These are phyloP conservation scores for Pagetopsis macropterus DNA, from an alignment of 2,797 vertebrate species.

Conservation along the genomic window DNA sequence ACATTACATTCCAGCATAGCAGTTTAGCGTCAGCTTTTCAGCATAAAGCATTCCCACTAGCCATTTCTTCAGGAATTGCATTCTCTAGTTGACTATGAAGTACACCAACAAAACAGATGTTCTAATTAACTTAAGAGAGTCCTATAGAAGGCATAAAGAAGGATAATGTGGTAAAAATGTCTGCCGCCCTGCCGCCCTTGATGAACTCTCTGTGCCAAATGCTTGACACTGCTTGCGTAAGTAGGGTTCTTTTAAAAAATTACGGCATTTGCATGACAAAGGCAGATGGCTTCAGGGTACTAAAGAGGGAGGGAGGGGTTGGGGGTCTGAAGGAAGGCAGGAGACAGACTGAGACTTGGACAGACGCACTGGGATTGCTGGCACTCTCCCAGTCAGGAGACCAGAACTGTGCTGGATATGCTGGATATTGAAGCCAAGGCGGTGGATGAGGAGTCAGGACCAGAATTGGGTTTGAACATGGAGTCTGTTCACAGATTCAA, in stretches of 20 bases:
- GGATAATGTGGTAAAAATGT: conserved; percentile 57
- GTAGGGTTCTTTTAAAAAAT: conserved; percentile 77
- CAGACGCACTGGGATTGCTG: conserved; percentile 50
- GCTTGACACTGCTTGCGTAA: conserved; percentile 83
- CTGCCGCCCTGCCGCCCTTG: conserved; percentile 59
- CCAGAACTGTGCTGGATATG: conserved; percentile 51
- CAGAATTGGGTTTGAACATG: conserved; percentile 35
- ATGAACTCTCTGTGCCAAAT: conserved; percentile 76
- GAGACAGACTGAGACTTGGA: conserved; percentile 47
- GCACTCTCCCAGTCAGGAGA: conserved; percentile 50
- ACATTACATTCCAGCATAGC: too few relatives aligned
- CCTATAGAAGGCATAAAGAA: conserved; percentile 57
- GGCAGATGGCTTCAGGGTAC: conserved; percentile 65
- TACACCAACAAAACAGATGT: conserved; percentile 38
- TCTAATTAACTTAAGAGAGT: conserved; percentile 48
- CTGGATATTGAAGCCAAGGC: conserved; percentile 31
- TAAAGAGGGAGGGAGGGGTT: conserved; percentile 48
- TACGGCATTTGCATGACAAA: conserved; percentile 85
- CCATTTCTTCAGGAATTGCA: too few relatives aligned
- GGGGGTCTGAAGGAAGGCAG: conserved; percentile 48
- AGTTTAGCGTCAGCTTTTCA: too few relatives aligned
- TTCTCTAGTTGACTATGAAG: conserved; percentile 17
- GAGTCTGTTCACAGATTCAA: conserved; percentile 31
- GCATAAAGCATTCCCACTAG: too few relatives aligned
- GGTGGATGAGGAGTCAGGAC: conserved; percentile 25